Evolutionary conservation across 2,113 vertebrate genomes (phyloP), one percentile per base, ranked within the genome.

Genomic region (Gila orcuttii): DNA sequence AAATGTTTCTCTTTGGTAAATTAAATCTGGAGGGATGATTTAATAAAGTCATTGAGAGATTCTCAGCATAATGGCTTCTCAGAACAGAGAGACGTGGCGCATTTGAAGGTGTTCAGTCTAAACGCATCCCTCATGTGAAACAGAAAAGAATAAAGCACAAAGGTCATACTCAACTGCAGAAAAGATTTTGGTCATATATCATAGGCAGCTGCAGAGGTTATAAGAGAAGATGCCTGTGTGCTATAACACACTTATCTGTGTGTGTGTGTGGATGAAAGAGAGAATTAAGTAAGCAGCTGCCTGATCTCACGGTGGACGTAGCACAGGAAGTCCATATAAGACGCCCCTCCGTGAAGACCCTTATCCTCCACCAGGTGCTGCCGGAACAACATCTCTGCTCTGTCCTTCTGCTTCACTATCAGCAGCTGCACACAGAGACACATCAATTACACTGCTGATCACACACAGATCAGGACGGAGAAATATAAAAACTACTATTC

Each of bases 361-460:
- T 98, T 98, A 87, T 99, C 98, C 94, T 99, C 98, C 84, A 98
- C 96, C 28, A 99, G 93, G 88, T 96, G 93, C 92, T 99, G 97
- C 4, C 96, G 96, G 95, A 99, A 99, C 85, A 93, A 39, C 91
- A 96, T 93, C 90, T 99, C 98, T 0, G 95, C 90, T 91, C 96
- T 96, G 83, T 99, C 98, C 68, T 94, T 95, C 82, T 99, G 97
- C 90, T 96, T 96, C 84, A 97, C 96, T 13, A 99, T 92, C 0
- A 93, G 86, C 55, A 99, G 94, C 98, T 99, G 83, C 55, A 81
- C 62, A 64, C 13, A 85, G 19, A 83, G 11, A 64, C 12, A 71
- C 42, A 55, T 57, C 17, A 7, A 12, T 59, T 28, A 45, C n/a
- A 85, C 21, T 47, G 47, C 28, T 31, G 45, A 50, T 50, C 59